A percentile compares a stretch with the other conserved stretches of the same genome.
phyloP scores from a whole-genome alignment of 2,888 invertebrate species.

The Andrena flavipes region DNA sequence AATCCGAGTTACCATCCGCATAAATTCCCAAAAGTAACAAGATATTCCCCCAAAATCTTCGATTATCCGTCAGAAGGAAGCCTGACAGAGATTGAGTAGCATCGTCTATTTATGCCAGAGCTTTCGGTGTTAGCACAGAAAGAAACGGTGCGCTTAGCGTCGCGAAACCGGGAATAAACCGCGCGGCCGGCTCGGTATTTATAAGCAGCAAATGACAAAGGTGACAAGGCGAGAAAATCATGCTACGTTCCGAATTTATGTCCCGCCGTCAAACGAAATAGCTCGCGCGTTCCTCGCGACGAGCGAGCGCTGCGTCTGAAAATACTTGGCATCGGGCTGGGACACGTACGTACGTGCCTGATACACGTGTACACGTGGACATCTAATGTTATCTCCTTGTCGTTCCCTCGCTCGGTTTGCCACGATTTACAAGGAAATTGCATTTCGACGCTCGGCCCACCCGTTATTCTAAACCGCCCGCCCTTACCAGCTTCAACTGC shows the following conservation, averaged over 20 bases:
- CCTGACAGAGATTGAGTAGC: no score
- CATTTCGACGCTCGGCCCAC: constrained; percentile 38
- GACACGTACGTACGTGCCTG: constrained; percentile 38
- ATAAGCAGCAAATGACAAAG: constrained; percentile 83
- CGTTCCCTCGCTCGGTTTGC: constrained; percentile 46
- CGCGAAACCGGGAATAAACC: constrained; percentile 75
- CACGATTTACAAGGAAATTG: constrained; percentile 61
- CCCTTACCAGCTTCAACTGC: neutral
- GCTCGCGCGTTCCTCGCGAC: constrained; percentile 76
- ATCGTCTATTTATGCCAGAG: no score
- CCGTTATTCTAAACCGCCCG: constrained; percentile 40
- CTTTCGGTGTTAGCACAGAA: constrained; percentile 25
- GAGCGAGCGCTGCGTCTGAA: constrained; percentile 71
- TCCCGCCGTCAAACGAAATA: constrained; percentile 82
- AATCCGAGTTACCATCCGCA: no score
- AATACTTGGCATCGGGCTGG: constrained; percentile 70
- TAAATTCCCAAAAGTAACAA: no score
- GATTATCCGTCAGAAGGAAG: no score
- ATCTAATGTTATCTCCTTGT: constrained; percentile 67
- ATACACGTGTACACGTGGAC: constrained; percentile 58
- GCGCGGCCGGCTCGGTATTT: constrained; percentile 74
- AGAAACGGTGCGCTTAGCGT: constrained; percentile 57
- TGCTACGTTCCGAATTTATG: constrained; percentile 80
- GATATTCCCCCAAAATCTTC: no score
- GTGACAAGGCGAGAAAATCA: constrained; percentile 83